A percentile compares a stretch with the other conserved stretches of the same genome.
These are phyloP conservation scores for Mamestra brassicae DNA, from an alignment of 2,888 invertebrate species.

Conservation along the genomic window DNA sequence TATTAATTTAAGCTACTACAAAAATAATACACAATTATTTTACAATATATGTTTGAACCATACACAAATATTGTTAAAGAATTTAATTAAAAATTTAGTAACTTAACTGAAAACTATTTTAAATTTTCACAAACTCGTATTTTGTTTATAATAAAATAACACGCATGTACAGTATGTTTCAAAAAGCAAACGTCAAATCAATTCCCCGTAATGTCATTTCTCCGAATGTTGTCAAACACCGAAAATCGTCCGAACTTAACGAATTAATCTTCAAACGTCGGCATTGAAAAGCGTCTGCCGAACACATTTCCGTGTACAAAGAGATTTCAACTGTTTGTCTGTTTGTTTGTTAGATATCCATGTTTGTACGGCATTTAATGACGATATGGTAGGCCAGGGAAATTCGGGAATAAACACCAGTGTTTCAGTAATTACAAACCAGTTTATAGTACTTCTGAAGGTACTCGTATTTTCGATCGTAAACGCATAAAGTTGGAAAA, in stretches of 20 bases:
- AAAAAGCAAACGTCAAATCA: conserved; percentile 22
- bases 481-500: conserved; percentile 42
- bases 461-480: conserved; percentile 33
- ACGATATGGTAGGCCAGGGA: conserved; percentile 51
- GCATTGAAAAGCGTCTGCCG: conserved; percentile 47
- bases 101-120: not conserved
- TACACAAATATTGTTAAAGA: not conserved
- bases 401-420: conserved; percentile 45
- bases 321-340: conserved; percentile 76
- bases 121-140: not conserved
- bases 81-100: not conserved
- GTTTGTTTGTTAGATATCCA: conserved; percentile 72
- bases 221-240: conserved; percentile 27
- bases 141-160: conserved; percentile 14
- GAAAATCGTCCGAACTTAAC: conserved; percentile 54
- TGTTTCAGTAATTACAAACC: conserved; percentile 47
- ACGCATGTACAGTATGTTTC: conserved; percentile 2
- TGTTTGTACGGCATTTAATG: conserved; percentile 76
- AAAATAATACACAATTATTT: not conserved
- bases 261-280: conserved; percentile 53
- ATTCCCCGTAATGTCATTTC: conserved; percentile 49
- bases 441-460: conserved; percentile 37
- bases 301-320: conserved; percentile 69
- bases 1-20: not conserved
- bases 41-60: not conserved